phyloP scores from a whole-genome alignment of 2,113 vertebrate species.

The Ptychochromis oligacanthus region DNA sequence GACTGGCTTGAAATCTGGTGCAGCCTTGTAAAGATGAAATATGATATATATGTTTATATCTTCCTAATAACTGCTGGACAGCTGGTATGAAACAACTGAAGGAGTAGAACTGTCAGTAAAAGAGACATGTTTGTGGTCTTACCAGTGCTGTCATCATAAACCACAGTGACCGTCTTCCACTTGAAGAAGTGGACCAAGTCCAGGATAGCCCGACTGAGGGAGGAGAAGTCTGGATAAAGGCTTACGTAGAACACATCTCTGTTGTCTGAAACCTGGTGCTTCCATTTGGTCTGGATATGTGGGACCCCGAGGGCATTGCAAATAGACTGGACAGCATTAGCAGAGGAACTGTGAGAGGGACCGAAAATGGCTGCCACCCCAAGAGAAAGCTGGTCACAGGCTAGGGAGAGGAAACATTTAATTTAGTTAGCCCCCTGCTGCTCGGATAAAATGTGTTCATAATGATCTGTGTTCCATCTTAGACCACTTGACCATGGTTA shows the following conservation, averaged over 20 bases:
- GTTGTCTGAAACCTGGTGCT: slow-evolving; percentile 99
- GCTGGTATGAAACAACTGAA: neutral
- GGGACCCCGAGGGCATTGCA: slow-evolving; percentile 97
- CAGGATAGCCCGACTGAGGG: slow-evolving; percentile 96
- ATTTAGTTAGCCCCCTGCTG: neutral
- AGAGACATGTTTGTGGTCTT: slow-evolving; percentile 62
- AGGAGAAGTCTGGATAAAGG: slow-evolving; percentile 97
- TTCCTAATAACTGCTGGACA: too few relatives aligned
- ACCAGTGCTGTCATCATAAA: slow-evolving; percentile 99
- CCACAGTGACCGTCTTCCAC: slow-evolving; percentile 98
- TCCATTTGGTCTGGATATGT: slow-evolving; percentile 99
- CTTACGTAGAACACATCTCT: slow-evolving; percentile 98
- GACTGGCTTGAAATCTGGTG: too few relatives aligned
- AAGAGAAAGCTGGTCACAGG: slow-evolving; percentile 99
- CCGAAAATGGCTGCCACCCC: slow-evolving; percentile 99
- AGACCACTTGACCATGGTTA: too few relatives aligned
- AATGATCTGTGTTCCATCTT: neutral
- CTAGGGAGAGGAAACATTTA: slow-evolving; percentile 72
- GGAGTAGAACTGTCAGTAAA: neutral
- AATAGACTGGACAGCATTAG: slow-evolving; percentile 98
- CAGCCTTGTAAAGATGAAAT: too few relatives aligned
- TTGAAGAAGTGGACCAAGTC: slow-evolving; percentile 99
- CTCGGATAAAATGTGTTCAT: neutral
- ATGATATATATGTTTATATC: too few relatives aligned
- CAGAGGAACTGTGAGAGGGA: slow-evolving; percentile 98